phyloP scores from a whole-genome alignment of 2,888 invertebrate species.

The Syrista parreyssii region DNA sequence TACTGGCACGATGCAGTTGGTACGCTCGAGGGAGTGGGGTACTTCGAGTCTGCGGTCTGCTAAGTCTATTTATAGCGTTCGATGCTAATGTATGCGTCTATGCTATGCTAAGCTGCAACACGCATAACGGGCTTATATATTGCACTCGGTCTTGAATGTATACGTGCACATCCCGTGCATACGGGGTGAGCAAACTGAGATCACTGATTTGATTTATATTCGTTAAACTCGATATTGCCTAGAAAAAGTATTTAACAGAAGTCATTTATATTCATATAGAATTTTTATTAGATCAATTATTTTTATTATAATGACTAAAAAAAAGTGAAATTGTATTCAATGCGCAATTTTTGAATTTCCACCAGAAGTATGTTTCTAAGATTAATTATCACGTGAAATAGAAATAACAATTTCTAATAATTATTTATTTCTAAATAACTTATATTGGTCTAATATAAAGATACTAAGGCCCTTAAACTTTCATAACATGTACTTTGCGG shows the following conservation, averaged over 20 bases:
- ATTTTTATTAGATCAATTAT: not conserved
- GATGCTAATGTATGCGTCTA: constrained; percentile 36
- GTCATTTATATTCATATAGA: not conserved
- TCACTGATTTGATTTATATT: not conserved
- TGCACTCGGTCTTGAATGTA: constrained; percentile 1
- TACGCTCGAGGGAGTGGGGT: constrained; percentile 9
- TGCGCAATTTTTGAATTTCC: not conserved
- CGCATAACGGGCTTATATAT: constrained; percentile 39
- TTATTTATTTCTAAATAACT: no score
- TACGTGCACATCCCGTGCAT: not conserved
- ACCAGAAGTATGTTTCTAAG: not conserved
- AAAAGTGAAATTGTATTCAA: not conserved
- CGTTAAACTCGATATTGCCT: not conserved
- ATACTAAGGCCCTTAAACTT: not conserved
- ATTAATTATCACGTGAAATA: not conserved
- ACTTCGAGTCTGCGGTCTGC: constrained; percentile 39
- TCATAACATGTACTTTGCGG: not conserved
- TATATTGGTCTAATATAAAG: not conserved
- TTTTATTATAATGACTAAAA: no score
- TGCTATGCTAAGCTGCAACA: constrained; percentile 21
- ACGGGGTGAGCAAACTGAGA: not conserved
- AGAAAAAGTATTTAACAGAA: not conserved
- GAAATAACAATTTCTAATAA: not conserved
- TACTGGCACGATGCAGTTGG: constrained; percentile 14
- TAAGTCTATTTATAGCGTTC: constrained; percentile 48